Evolutionary conservation across 2,888 invertebrate genomes (phyloP).

Genomic region (Amblyjoppa proteus): DNA sequence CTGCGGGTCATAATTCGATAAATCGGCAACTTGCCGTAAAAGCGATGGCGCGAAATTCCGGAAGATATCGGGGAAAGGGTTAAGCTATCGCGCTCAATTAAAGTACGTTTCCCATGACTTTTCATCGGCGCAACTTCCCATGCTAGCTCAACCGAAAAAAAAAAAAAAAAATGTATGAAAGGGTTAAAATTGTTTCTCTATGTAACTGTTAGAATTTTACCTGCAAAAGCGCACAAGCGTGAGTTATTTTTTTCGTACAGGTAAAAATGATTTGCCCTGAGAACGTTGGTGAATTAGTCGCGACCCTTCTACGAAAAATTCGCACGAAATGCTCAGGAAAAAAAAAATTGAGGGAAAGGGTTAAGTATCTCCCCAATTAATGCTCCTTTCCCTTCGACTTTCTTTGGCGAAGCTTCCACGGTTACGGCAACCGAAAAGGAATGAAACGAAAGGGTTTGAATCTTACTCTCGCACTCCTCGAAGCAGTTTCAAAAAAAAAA

Average conservation of each 20-base stretch:
- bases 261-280: conserved; percentile 51
- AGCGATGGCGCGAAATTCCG: conserved; percentile 17
- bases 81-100: conserved; percentile 22
- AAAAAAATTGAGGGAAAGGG: conserved; percentile 54
- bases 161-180: conserved; percentile 26
- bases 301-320: conserved; percentile 38
- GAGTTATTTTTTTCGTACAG: conserved; percentile 40
- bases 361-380: conserved; percentile 16
- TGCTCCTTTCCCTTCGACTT: not conserved
- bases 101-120: conserved; percentile 28
- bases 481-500: not conserved
- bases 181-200: conserved; percentile 16
- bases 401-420: not conserved
- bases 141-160: not conserved
- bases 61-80: conserved; percentile 55
- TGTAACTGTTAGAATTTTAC: not conserved
- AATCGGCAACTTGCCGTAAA: not conserved
- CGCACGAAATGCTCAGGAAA: not conserved
- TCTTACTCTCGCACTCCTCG: not conserved
- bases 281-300: conserved; percentile 50
- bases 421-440: not conserved
- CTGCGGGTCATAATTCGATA: conserved; percentile 11
- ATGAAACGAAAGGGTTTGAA: not conserved
- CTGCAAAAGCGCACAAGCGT: conserved; percentile 6
- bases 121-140: not conserved